Evolutionary conservation across 2,113 vertebrate genomes (phyloP).

Genomic region (Siphamia tubifer): DNA sequence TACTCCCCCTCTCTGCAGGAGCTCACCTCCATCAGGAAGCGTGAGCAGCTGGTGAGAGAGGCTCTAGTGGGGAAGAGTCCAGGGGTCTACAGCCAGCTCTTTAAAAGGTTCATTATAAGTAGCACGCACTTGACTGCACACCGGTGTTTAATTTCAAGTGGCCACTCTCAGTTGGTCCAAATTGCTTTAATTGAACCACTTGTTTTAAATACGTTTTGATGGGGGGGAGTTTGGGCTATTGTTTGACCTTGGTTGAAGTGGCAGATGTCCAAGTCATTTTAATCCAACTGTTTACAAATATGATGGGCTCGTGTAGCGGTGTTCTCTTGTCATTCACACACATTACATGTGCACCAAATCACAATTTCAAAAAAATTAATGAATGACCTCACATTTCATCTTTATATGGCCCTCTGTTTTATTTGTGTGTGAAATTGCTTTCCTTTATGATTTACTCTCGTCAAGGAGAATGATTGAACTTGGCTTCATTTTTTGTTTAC

Average conservation of each 20-base stretch:
- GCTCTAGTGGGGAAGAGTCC: conserved; percentile 80
- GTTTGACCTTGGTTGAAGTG: conserved; percentile 63
- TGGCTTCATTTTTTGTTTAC: conserved; percentile 1
- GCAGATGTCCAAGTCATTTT: conserved; percentile 46
- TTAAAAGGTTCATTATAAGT: conserved; percentile 82
- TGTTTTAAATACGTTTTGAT: conserved; percentile 43
- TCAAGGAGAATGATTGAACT: conserved; percentile 6
- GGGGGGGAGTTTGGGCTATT: conserved; percentile 30
- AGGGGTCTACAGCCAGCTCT: conserved; percentile 74
- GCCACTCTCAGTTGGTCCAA: conserved; percentile 18
- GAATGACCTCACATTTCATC: not conserved
- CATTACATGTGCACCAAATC: not conserved
- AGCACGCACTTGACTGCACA: conserved; percentile 36
- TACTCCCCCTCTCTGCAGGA: conserved; percentile 74
- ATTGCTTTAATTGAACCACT: conserved; percentile 57
- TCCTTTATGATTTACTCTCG: not conserved
- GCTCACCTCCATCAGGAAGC: conserved; percentile 80
- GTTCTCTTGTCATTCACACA: not conserved
- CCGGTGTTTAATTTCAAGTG: conserved; percentile 38
- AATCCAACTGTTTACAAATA: conserved; percentile 27
- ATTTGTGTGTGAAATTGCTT: conserved; percentile 6
- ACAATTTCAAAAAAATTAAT: not conserved
- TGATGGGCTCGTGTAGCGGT: not conserved
- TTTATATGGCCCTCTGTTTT: not conserved
- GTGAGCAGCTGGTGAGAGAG: conserved; percentile 73